phyloP scores from a whole-genome alignment of 1,140 invertebrate species.

The Cecropterus lyciades region DNA sequence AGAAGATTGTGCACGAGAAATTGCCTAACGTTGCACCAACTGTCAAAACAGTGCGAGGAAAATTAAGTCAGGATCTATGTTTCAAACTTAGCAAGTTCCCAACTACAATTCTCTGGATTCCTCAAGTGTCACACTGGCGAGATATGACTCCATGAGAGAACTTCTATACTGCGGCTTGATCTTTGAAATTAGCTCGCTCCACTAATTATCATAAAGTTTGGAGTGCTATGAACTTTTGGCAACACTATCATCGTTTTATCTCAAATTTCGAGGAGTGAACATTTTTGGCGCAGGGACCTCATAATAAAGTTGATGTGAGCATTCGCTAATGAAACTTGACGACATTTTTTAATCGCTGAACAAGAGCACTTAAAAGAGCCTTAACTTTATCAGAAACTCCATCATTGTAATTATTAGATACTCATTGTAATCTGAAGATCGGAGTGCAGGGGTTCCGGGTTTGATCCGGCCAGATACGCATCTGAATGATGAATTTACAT shows the following conservation, averaged over 20 bases:
- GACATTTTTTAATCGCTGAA: slow-evolving; percentile 25
- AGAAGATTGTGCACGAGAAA: background rate
- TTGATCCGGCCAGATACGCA: too few relatives aligned
- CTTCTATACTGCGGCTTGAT: slow-evolving; percentile 51
- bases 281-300: slow-evolving; percentile 46
- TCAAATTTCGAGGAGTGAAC: slow-evolving; percentile 47
- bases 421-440: too few relatives aligned
- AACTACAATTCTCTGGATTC: slow-evolving; percentile 37
- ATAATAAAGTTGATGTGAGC: slow-evolving; percentile 47
- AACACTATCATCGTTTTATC: slow-evolving; percentile 58
- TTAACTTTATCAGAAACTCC: too few relatives aligned
- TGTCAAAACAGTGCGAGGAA: background rate
- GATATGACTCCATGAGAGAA: slow-evolving; percentile 44
- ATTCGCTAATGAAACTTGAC: slow-evolving; percentile 33
- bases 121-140: slow-evolving; percentile 37
- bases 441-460: too few relatives aligned
- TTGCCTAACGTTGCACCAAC: background rate
- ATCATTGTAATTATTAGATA: too few relatives aligned
- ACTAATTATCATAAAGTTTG: slow-evolving; percentile 66
- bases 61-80: slow-evolving; percentile 15
- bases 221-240: slow-evolving; percentile 57
- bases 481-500: too few relatives aligned
- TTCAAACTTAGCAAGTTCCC: slow-evolving; percentile 17
- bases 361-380: slow-evolving; percentile 21
- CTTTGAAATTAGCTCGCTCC: slow-evolving; percentile 57